These are phyloP conservation scores for Odobenus rosmarus DNA, from an alignment of 2,113 vertebrate genomes.

Conservation along the genomic window DNA sequence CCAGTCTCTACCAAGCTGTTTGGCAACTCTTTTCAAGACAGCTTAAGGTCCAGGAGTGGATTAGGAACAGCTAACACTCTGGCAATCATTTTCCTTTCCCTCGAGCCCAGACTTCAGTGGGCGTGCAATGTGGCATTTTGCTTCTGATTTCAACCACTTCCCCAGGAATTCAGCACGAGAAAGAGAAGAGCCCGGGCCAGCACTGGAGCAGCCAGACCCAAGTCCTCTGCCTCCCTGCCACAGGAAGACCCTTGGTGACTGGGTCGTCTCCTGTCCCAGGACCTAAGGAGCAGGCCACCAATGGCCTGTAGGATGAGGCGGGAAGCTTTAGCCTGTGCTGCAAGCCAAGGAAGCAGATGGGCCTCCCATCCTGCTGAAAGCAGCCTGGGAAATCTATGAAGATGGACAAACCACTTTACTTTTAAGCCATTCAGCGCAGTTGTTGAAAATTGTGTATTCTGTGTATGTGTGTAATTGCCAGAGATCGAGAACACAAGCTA, in stretches of 20 bases:
- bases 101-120: constrained; percentile 81
- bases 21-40: constrained; percentile 73
- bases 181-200: constrained; percentile 50
- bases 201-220: not conserved
- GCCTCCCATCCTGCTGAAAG: not conserved
- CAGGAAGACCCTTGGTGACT: not conserved
- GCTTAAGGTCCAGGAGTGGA: constrained; percentile 74
- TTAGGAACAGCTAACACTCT: constrained; percentile 70
- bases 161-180: constrained; percentile 33
- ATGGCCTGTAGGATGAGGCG: not conserved
- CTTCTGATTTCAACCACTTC: constrained; percentile 71
- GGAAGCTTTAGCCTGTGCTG: not conserved
- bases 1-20: constrained; percentile 76
- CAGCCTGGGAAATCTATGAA: not conserved
- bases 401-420: not conserved
- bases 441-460: not conserved
- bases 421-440: not conserved
- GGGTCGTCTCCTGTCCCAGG: not conserved
- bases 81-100: constrained; percentile 69
- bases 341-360: constrained; percentile 62
- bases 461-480: not conserved
- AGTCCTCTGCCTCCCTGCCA: not conserved
- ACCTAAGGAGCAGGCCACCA: not conserved
- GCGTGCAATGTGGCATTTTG: constrained; percentile 79
- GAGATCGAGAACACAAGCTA: not conserved